Evolutionary conservation across 1,140 invertebrate species (phyloP), one percentile per base, ranked within the genome.

Genomic region (Heliconius hewitsoni): DNA sequence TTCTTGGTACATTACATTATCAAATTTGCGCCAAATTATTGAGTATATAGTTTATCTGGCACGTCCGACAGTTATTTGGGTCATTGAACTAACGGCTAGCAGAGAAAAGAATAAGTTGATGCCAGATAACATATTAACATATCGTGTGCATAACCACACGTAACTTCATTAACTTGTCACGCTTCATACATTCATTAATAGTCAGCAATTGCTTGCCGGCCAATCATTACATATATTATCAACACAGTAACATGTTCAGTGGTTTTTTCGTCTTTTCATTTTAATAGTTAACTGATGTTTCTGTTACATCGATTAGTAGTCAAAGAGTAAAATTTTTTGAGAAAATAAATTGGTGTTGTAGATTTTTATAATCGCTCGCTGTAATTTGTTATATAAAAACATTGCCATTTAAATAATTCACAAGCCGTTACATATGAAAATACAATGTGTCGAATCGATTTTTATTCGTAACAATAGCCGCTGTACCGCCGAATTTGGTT

Each of bases 41-140:
- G 19, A 57, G 11, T 11, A 0, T 60, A 60, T 30, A 27, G 27
- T 66, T 13, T 66, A 5, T 42, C 71, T 71, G 50, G 50, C 42
- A 37, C 66, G 34, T 73, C 82, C 86, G 73, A 84, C 87, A 78
- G 79, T 84, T 87, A 90, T 91, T 88, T 90, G 77, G 89, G 89
- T 89, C 90, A 86, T 89, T 89, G 89, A 91, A 90, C 91, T 91
- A 91, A 89, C 87, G 86, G 89, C 85, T 81, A 79, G 80, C 83
- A 75, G 82, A 87, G 73, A 81, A 66, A 66, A 66, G 76, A 81
- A 78, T 77, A 46, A 81, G 66, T 77, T 19, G 34, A 73, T 78
- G 84, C 84, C 80, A 86, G 75, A 79, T 81, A 87, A 83, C 83
- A 80, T 81, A 84, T 86, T 87, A 83, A 77, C 80, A 83, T 85